Evolutionary conservation across 2,113 vertebrate species (phyloP), one percentile per base, ranked within the genome.

Genomic region (Chionomys nivalis): DNA sequence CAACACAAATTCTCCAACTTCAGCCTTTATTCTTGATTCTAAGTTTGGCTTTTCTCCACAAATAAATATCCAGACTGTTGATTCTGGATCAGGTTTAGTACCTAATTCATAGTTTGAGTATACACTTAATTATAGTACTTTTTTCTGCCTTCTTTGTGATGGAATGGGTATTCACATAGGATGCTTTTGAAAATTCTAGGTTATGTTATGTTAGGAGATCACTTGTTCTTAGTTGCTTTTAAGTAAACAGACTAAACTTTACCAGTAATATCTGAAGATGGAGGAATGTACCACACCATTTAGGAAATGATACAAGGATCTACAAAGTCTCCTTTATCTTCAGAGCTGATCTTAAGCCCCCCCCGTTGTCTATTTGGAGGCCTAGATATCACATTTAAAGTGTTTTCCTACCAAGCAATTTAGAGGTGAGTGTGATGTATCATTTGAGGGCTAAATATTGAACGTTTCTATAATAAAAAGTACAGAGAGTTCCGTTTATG

Each of bases 401-500:
- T 87, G 52, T 24, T 96, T 90, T 75, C 91, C n/a, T 33, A 42
- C 26, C 79, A 63, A 96, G 73, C 47, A 94, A 87, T 94, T 97
- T 89, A 93, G 89, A 96, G 81, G 91, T 91, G 44, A 96, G 82
- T 76, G 63, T 72, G 72, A 88, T 79, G 68, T 65, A 95, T 89
- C 93, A 87, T 78, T 78, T 89, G 79, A 94, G 91, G 86, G 90
- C 82, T 55, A 96, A 97, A 96, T 94, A 93, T 95, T 97, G 97
- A 96, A 94, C 76, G 75, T 87, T 94, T 96, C 92, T 91, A 89
- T 79, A 92, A 96, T 55, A 66, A 96, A 97, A 95, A 97, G 96
- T 94, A 97, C 97, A 93, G 91, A 77, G 95, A 93, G 95, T 97
- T 97, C 97, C 94, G 47, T 76, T 83, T 91, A 87, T 98, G 93